Evolutionary conservation across 2,888 invertebrate species (phyloP).

Genomic region (Sceliomorpha sp.): DNA sequence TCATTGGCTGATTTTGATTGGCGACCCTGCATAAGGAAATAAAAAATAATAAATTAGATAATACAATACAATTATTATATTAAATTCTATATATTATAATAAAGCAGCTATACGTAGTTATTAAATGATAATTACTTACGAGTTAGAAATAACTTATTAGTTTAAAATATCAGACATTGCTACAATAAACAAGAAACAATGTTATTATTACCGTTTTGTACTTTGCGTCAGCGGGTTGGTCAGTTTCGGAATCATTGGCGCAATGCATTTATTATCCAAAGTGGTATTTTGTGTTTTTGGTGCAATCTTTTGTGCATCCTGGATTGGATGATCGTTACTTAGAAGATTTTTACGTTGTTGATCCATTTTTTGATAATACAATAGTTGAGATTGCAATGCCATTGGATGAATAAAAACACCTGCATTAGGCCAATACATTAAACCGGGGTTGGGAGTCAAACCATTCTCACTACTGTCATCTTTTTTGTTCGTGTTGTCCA

Average conservation of each 20-base stretch:
- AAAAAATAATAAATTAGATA: conserved; percentile 3
- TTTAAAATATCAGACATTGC: no score
- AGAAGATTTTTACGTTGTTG: conserved; percentile 78
- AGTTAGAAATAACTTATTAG: no score
- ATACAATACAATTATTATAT: background rate
- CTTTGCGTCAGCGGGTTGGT: conserved; percentile 70
- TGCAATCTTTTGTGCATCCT: conserved; percentile 74
- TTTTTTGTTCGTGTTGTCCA: conserved; percentile 78
- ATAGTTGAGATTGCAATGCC: conserved; percentile 86
- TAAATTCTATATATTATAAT: no score
- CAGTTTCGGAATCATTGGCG: conserved; percentile 32
- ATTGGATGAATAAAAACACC: conserved; percentile 88
- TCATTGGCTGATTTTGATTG: conserved; percentile 81
- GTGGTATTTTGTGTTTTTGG: conserved; percentile 79
- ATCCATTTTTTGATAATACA: conserved; percentile 89
- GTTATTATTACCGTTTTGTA: conserved; percentile 78
- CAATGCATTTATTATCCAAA: conserved; percentile 60
- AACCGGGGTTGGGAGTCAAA: conserved; percentile 80
- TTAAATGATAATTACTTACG: no score
- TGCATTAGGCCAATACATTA: conserved; percentile 87
- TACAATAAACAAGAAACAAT: no score
- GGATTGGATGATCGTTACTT: conserved; percentile 46
- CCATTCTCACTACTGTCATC: conserved; percentile 78
- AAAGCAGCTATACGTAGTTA: no score
- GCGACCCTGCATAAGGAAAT: conserved; percentile 13